phyloP scores from a whole-genome alignment of 2,888 invertebrate genomes.

The Limnephilus rhombicus region DNA sequence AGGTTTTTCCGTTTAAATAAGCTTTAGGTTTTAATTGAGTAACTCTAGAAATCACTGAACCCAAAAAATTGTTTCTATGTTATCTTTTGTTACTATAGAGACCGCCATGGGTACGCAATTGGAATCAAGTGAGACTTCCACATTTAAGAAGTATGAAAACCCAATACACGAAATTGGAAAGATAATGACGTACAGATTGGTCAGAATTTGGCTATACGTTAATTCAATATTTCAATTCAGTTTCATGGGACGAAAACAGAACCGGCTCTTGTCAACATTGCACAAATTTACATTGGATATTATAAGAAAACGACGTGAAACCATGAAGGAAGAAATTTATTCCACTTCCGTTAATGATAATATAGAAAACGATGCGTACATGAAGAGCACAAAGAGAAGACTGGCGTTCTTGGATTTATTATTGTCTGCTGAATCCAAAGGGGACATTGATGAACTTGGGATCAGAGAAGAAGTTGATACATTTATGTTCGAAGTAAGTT shows the following conservation, averaged over 20 bases:
- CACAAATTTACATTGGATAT: constrained; percentile 54
- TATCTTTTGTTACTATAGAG: constrained; percentile 73
- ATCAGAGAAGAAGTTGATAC: constrained; percentile 85
- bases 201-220: constrained; percentile 79
- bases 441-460: constrained; percentile 78
- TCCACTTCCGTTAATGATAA: neutral
- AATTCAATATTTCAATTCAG: constrained; percentile 77
- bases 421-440: constrained; percentile 78
- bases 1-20: neutral
- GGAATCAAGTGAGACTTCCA: constrained; percentile 79
- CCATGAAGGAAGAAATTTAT: neutral
- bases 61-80: too few species aligned
- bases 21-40: too few species aligned
- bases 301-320: constrained; percentile 47
- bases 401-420: constrained; percentile 82
- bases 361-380: constrained; percentile 36
- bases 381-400: constrained; percentile 72
- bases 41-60: neutral
- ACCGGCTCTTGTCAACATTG: constrained; percentile 68
- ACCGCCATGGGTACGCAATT: constrained; percentile 86
- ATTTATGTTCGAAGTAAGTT: constrained; percentile 70
- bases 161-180: constrained; percentile 75
- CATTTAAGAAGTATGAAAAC: constrained; percentile 77
- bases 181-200: constrained; percentile 71
- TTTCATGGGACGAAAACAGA: constrained; percentile 74